A percentile compares a stretch with the other conserved stretches of the same genome.
Evolutionary conservation across 2,113 vertebrate genomes (phyloP).

Genomic region (Salvelinus namaycush): DNA sequence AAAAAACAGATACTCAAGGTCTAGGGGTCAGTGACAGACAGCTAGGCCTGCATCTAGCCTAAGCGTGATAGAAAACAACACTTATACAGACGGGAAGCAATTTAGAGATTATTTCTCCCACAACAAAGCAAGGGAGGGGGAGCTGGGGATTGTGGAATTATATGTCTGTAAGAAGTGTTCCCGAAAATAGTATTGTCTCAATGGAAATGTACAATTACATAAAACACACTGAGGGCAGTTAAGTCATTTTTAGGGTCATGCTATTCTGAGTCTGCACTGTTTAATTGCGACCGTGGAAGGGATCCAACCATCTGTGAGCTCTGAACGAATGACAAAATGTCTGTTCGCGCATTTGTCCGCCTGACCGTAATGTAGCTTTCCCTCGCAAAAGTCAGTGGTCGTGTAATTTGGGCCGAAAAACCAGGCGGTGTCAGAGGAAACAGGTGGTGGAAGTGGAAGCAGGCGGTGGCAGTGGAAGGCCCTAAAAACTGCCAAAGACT

Average conservation of each 20-base stretch:
- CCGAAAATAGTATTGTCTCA: slow-evolving; percentile 47
- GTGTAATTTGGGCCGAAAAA: too few species aligned
- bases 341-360: too few species aligned
- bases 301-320: neutral
- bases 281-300: slow-evolving; percentile 39
- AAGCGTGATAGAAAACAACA: neutral
- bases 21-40: slow-evolving; percentile 10
- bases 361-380: too few species aligned
- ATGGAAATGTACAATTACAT: slow-evolving; percentile 60
- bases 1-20: neutral
- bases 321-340: neutral
- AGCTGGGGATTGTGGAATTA: slow-evolving; percentile 26
- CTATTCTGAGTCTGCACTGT: slow-evolving; percentile 39
- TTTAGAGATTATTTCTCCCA: slow-evolving; percentile 11
- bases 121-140: slow-evolving; percentile 26
- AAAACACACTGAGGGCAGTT: slow-evolving; percentile 37
- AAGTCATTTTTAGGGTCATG: slow-evolving; percentile 47
- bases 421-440: too few species aligned
- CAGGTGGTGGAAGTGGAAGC: too few species aligned
- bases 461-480: too few species aligned
- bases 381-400: too few species aligned
- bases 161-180: slow-evolving; percentile 18
- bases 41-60: neutral
- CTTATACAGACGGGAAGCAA: neutral
- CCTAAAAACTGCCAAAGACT: too few species aligned